A percentile compares a stretch with the other conserved stretches of the same genome.
Evolutionary conservation across 2,888 invertebrate species (phyloP).

Genomic region (Leucophora obtusa): DNA sequence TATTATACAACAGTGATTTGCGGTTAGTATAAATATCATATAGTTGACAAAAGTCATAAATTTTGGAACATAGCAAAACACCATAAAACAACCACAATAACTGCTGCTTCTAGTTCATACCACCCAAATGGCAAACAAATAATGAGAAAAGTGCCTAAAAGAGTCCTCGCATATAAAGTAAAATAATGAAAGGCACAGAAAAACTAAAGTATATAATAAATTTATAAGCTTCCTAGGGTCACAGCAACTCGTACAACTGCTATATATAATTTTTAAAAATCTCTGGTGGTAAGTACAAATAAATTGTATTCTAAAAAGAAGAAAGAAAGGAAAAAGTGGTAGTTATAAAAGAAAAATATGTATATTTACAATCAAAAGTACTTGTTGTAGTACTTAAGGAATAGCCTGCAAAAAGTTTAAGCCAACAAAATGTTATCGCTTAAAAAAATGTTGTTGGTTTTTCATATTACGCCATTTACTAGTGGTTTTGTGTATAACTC

Average conservation of each 20-base stretch:
- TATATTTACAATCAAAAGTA: neutral
- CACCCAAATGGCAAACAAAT: neutral
- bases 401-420: neutral
- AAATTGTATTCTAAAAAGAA: neutral
- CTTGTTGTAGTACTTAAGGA: neutral
- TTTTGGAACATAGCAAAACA: neutral
- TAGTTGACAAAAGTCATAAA: slow-evolving; percentile 10
- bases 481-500: slow-evolving; percentile 11
- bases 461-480: neutral
- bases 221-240: neutral
- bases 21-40: neutral
- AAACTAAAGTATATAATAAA: neutral
- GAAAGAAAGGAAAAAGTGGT: neutral
- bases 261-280: neutral
- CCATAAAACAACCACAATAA: neutral
- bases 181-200: neutral
- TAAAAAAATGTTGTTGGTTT: neutral
- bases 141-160: neutral
- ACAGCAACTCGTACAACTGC: neutral
- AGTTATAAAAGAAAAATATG: neutral
- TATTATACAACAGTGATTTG: neutral
- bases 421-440: slow-evolving; percentile 9
- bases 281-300: neutral
- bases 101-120: neutral
- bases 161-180: neutral